Evolutionary conservation across 92 coral and sea anemone species (phyloP).

Genomic region (Paragorgia papillata): DNA sequence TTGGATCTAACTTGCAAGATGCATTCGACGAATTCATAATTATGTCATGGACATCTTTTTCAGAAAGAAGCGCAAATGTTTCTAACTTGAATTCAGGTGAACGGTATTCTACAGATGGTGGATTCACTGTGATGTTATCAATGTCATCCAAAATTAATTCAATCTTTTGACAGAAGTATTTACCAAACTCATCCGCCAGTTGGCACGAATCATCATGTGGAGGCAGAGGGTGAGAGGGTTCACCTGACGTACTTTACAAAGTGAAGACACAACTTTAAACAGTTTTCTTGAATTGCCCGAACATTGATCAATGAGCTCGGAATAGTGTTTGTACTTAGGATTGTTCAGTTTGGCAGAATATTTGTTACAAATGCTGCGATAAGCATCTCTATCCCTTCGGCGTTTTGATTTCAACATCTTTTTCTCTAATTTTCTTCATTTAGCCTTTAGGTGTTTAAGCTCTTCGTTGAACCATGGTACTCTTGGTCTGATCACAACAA

Average conservation of each 20-base stretch:
- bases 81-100: neutral
- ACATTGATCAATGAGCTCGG: slow-evolving; percentile 36
- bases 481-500: slow-evolving; percentile 44
- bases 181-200: slow-evolving; percentile 63
- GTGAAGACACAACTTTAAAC: slow-evolving; percentile 51
- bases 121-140: slow-evolving; percentile 15
- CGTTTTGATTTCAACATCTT: slow-evolving; percentile 43
- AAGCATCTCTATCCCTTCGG: slow-evolving; percentile 36
- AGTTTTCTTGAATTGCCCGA: slow-evolving; percentile 53
- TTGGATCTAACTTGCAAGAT: no score
- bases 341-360: slow-evolving; percentile 6
- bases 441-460: slow-evolving; percentile 43
- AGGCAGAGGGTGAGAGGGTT: slow-evolving; percentile 48
- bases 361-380: slow-evolving; percentile 15
- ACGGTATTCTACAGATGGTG: slow-evolving; percentile 2
- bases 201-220: slow-evolving; percentile 42
- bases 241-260: slow-evolving; percentile 42
- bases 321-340: slow-evolving; percentile 10
- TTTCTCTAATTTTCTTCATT: slow-evolving; percentile 55
- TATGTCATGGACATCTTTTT: neutral
- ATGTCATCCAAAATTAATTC: slow-evolving; percentile 51
- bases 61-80: neutral
- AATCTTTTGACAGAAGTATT: slow-evolving; percentile 35
- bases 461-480: slow-evolving; percentile 52
- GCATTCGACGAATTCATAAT: no score